Evolutionary conservation across 2,888 invertebrate species (phyloP), one percentile per base, ranked within the genome.

Genomic region (Vandiemenella viatica): DNA sequence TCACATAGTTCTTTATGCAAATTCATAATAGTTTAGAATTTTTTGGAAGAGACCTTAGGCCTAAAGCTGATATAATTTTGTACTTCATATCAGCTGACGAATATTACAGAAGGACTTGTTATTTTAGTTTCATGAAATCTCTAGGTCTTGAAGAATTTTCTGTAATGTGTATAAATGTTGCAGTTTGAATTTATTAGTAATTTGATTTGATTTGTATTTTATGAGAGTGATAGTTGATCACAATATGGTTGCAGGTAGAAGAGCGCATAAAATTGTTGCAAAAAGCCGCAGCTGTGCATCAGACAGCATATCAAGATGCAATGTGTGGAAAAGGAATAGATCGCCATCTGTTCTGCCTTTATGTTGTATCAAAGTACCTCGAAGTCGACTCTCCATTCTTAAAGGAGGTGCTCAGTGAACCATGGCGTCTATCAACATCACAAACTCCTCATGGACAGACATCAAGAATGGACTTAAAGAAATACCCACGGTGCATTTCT

Each of bases 371-470:
- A 49, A 93, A 95, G 67, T 98, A 98, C 67, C 74, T 99, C 55
- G 95, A 96, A 68, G 78, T 91, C 8, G 93, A 96, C 56, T 93
- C 92, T 37, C 92, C 93, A 15, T 96, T 96, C 73, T 75, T 96
- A 37, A 63, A 78, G 67, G 87, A 96, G 68, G 95, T 97, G 32
- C 79, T 98, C 58, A 93, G 93, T 63, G 96, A 97, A 62, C 96
- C 97, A 0, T 98, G 97, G 95, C 77, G 92, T 57, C 73, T 99
- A 26, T 97, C 97, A 20, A 98, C 98, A 53, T 91, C 90, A 55
- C 92, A 98, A 75, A 98, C 97, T 1, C 97, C 97, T 0, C 93
- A 96, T 60, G 93, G 93, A 19, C 97, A 98, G 73, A 95, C 95
- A 0, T 79, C 79, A 50, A 79, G 83, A 66, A 69, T 95, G 67